Percentiles rank a stretch among this genome's conserved stretches.
Evolutionary conservation across 2,113 vertebrate species (phyloP).

Genomic region (Plecturocebus donacophilus): DNA sequence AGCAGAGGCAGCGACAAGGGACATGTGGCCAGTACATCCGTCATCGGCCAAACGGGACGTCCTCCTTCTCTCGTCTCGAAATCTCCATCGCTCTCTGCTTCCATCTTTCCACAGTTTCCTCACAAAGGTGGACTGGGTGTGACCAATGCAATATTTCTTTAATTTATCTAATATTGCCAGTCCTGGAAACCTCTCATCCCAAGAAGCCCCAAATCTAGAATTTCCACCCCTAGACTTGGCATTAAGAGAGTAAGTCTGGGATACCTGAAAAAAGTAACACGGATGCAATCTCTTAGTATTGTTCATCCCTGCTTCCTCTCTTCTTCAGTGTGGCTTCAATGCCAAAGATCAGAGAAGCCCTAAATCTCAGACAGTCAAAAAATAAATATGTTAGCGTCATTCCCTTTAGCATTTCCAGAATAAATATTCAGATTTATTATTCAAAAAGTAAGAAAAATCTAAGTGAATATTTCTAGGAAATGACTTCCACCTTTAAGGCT

Average conservation of each 20-base stretch:
- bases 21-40: background rate
- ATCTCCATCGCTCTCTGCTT: background rate
- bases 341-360: no score
- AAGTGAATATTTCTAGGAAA: background rate
- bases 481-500: background rate
- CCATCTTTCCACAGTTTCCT: background rate
- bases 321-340: background rate
- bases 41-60: no score
- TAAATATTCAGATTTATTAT: background rate
- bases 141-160: background rate
- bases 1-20: no score
- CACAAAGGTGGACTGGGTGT: background rate
- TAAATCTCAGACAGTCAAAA: background rate
- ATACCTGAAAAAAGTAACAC: background rate
- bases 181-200: background rate
- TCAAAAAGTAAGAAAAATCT: background rate
- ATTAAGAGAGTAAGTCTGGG: background rate
- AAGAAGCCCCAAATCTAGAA: background rate
- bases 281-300: rapidly evolving
- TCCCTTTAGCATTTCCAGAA: background rate
- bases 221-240: rapidly evolving
- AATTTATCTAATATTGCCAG: no score
- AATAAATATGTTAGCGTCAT: background rate
- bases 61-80: background rate
- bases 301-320: no score